Base-by-base conservation (phyloP, 2,797 vertebrate genomes). In the Acanthornis magna region DNA sequence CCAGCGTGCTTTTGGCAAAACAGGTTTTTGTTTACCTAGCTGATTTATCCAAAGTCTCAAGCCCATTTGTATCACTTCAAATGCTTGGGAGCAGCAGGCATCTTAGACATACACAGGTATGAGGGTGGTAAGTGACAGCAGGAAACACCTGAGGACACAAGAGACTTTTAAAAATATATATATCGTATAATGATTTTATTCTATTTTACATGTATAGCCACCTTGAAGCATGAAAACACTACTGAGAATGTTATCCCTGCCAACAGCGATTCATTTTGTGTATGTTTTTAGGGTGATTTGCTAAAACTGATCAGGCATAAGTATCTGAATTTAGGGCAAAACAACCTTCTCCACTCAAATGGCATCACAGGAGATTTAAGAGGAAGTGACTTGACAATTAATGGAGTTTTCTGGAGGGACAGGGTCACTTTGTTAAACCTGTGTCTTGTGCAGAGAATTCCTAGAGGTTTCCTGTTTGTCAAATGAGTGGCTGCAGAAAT, bases 401-500 rank as follows among this genome's bases (percentile, higher is more conserved):
- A 14, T n/a, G 54, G 16, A 19, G 4, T 11, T 58, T 66, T 50
- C 43, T 65, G 70, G 58, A 86, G 34, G 34, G 30, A 50, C 38
- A 4, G 9, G 11, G 34, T 71, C 13, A 9, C 36, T 60, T 34
- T 14, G 27, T 45, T 48, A 38, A 78, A 32, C 7, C 13, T 53
- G 9, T 23, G 5, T n/a, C 25, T 83, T 43, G n/a, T 15, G 45
- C 54, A 74, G 50, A 61, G 81, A 61, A 70, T 47, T 67, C 42
- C 25, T 6, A 5, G 45, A 66, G 62, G 29, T 68, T 67, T 13
- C 12, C 42, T 48, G 10, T n/a, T 19, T 16, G 61, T 38, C 54
- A 43, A 3, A 45, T 1, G 5, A 48, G 53, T 1, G 0, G 4
- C 27, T 82, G 26, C 40, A 50, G 60, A 63, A 76, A 50, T 5